Evolutionary conservation across 2,797 vertebrate species (phyloP).

Genomic region (Crocidura indochinensis): DNA sequence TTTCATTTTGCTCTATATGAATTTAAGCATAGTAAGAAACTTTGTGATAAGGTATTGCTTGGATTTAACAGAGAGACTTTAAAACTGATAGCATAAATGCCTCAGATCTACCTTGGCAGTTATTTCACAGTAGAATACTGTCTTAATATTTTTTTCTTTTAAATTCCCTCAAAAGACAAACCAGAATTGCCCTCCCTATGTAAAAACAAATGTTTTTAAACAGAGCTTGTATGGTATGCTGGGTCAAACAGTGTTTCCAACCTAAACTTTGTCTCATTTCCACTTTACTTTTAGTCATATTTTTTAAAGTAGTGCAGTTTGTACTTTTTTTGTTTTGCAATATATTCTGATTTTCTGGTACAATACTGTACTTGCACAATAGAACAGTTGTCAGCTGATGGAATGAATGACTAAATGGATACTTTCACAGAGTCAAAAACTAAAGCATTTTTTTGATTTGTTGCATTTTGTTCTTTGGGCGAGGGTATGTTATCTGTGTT

Average conservation of each 20-base stretch:
- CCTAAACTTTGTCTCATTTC: slow-evolving; percentile 87
- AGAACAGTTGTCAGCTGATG: slow-evolving; percentile 90
- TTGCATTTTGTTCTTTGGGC: no score
- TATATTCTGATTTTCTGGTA: slow-evolving; percentile 91
- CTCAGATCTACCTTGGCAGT: slow-evolving; percentile 76
- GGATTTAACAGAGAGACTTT: slow-evolving; percentile 82
- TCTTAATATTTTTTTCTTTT: slow-evolving; percentile 87
- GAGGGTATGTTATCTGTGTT: no score
- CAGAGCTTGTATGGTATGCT: slow-evolving; percentile 91
- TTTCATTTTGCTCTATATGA: slow-evolving; percentile 87
- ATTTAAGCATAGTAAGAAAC: slow-evolving; percentile 85
- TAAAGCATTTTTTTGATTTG: no score
- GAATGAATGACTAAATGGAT: slow-evolving; percentile 91
- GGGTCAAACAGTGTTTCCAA: slow-evolving; percentile 91
- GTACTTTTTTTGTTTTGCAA: slow-evolving; percentile 93
- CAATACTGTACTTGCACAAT: slow-evolving; percentile 93
- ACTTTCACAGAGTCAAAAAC: slow-evolving; percentile 78
- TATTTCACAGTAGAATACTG: slow-evolving; percentile 82
- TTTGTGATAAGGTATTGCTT: slow-evolving; percentile 86
- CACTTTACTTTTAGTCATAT: slow-evolving; percentile 90
- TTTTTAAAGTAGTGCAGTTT: slow-evolving; percentile 93
- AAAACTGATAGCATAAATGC: slow-evolving; percentile 71
- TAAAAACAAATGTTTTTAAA: slow-evolving; percentile 86
- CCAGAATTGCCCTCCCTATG: slow-evolving; percentile 79
- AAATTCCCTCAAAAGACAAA: slow-evolving; percentile 79